Base-by-base conservation (phyloP, 2,888 invertebrate genomes). In the Sarcophaga rosellei region DNA sequence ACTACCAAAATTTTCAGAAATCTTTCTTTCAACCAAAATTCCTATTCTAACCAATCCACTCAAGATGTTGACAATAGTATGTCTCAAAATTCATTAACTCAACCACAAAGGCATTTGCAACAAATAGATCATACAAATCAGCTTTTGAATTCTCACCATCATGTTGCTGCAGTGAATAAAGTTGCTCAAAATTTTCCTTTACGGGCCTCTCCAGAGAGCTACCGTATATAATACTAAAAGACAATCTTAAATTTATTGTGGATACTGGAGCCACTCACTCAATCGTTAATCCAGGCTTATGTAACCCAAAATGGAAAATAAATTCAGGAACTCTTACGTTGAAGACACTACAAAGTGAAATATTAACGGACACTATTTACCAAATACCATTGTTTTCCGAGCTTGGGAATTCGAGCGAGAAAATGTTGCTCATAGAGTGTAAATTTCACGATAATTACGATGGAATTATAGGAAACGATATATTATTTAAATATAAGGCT, bases 271-370 rank as follows among this genome's bases (percentile, higher is more conserved):
- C 25, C 25, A 25, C 25, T 12, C 68, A 74, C 15, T 80, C 73
- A 25, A 66, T 80, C 47, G 68, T 81, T 4, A 81, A 69, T 17
- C 74, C 81, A 11, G 68, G 74, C 0, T 17, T 74, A n/a, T 74
- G 62, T 23, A 62, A 74, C 20, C 74, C 74, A 20, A 81, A 74
- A 61, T 81, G 80, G 74, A 81, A 68, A 47, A 74, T 74, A 8
- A 23, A 53, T 15, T 61, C 47, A 3, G 21, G 15, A 4, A 61
- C 35, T 10, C 15, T 81, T 6, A 74, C 68, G 3, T 20, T 74
- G 5, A 81, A 61, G n/a, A 61, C 80, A 15, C 20, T 79, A 4
- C 72, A 79, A 20, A 72, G 23, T 44, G 0, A 53, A 25, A 47
- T 74, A 21, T 45, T 45, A 15, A n/a, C 73, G 4, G 8, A 72